Base-by-base conservation (phyloP, 2,888 invertebrate species). In the Lepidonotus clava region DNA sequence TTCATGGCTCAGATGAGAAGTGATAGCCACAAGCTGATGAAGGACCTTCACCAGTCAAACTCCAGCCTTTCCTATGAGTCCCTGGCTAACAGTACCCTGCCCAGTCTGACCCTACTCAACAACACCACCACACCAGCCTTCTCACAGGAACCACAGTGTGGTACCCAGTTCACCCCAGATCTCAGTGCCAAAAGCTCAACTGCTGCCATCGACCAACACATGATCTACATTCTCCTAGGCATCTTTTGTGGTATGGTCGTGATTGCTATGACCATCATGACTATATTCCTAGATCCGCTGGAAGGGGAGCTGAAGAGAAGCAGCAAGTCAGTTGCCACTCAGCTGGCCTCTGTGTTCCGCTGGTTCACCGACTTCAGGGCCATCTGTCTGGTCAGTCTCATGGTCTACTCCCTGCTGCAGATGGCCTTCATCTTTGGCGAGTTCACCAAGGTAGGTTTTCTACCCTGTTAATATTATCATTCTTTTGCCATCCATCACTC, bases 371-470 rank as follows among this genome's bases (percentile, higher is more conserved):
- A 92, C 86, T 76, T 87, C 34, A 88, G 90, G 76, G 92, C 92
- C 84, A 77, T 92, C 32, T 89, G 92, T 56, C 88, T 93, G 28
- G 83, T 91, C 18, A 89, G 91, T 0, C 85, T 93, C 21, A 91
- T 92, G 87, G 88, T 92, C 87, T 93, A 92, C 89, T 91, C 91
- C 14, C 89, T 90, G 56, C 90, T 93, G 83, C 90, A 92, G 87
- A 89, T 91, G 83, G 91, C 91, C 76, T 93, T 93, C 88, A 90
- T 92, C 53, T 90, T 92, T 71, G 93, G 92, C 24, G 93, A 93
- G 83, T 91, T 92, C 66, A 90, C 91, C 66, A 93, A 92, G 92
- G 93, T 93, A 90, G n/a, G 86, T 11, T 46, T 14, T 66, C n/a
- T 46, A 8, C 24, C n/a, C 28, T 66, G n/a, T 51, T 51, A n/a